Evolutionary conservation across 2,113 vertebrate species (phyloP), one percentile per base, ranked within the genome.

Genomic region (Parotia lawesii): DNA sequence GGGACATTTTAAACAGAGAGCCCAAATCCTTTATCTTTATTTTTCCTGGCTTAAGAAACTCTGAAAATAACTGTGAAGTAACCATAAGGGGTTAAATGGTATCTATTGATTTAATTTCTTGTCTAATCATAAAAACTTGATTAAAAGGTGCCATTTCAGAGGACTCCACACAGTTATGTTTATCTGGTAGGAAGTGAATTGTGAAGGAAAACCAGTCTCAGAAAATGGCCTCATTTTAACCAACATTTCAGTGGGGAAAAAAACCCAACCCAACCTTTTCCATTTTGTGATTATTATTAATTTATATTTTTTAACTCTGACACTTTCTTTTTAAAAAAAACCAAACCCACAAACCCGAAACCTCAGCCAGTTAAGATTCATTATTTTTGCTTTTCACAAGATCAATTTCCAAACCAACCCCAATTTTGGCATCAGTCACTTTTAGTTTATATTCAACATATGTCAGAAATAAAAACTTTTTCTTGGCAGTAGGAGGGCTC

Each of bases 221-320:
- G 35, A 33, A 90, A 76, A 80, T 3, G 0, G 57, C 19, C 27
- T 65, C 0, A 28, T 57, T 88, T 81, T 47, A 78, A 78, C 16
- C 44, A 81, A 8, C 48, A 70, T 45, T 61, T 87, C 57, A 65
- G 23, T 15, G 13, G 12, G 15, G 0, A 29, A 75, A n/a, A n/a
- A 10, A 0, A 0, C 15, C 18, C 13, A 0, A 31, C 8, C 6
- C 28, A 48, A 37, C 3, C 3, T 71, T 88, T 87, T 77, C 9
- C 5, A 33, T 67, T 62, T 93, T 58, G 47, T 93, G 45, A 27
- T 54, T 69, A 17, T 51, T 83, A 40, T 35, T 70, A n/a, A 50
- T 69, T 70, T 69, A 5, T 44, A 2, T 6, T 40, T 72, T 84
- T 75, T 56, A 58, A 50, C 25, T 47, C 24, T 19, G 11, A 20